These are phyloP conservation scores for Tupaia chinensis DNA, from an alignment of 2,113 vertebrate genomes.

Conservation along the genomic window DNA sequence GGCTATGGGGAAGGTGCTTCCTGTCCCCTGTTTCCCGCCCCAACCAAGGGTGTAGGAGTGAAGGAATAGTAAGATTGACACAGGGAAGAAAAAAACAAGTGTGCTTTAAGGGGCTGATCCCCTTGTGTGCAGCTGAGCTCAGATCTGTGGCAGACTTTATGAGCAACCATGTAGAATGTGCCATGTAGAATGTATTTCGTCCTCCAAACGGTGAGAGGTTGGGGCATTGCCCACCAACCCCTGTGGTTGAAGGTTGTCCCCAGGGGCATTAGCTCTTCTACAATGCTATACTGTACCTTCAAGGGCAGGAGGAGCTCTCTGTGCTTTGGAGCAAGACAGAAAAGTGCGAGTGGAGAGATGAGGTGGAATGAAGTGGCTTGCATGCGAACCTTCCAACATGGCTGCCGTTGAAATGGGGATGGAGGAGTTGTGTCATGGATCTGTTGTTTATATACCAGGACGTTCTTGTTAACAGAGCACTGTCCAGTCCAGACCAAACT, in stretches of 20 bases:
- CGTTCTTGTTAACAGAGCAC: not conserved
- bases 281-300: not conserved
- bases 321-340: not conserved
- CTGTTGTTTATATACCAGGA: not conserved
- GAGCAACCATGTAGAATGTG: not conserved
- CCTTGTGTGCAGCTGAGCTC: not conserved
- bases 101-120: not conserved
- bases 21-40: no score
- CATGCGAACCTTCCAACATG: not conserved
- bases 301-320: not conserved
- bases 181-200: not conserved
- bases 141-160: not conserved
- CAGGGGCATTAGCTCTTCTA: not conserved
- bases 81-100: not conserved
- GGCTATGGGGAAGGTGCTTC: not conserved
- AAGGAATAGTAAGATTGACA: not conserved
- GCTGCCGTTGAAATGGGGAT: not conserved
- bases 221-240: not conserved
- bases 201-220: not conserved
- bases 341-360: not conserved
- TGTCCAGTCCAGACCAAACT: not conserved
- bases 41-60: not conserved
- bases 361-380: fast-evolving
- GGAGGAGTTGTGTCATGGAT: not conserved
- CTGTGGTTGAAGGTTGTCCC: not conserved